Percentiles rank a stretch among this genome's conserved stretches.
These are phyloP conservation scores for Melikaiella ostensackeni DNA, from an alignment of 2,888 invertebrate species.

Conservation along the genomic window DNA sequence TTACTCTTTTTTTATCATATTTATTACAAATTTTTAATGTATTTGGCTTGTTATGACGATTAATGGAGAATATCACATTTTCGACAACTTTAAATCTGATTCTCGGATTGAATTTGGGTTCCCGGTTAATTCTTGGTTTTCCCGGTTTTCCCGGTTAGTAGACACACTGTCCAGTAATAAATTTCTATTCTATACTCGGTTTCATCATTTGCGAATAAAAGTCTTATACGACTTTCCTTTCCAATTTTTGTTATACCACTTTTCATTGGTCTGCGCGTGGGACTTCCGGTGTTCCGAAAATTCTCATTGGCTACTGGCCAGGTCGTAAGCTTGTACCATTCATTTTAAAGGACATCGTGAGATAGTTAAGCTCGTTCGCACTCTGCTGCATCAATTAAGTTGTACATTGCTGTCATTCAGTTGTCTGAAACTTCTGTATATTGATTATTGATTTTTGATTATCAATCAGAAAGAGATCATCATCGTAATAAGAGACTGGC, in stretches of 20 bases:
- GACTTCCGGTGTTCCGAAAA: neutral
- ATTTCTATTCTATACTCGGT: neutral
- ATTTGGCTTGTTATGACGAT: no score
- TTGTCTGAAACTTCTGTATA: neutral
- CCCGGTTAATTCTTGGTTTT: no score
- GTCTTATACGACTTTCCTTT: neutral
- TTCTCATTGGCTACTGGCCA: conserved; percentile 39
- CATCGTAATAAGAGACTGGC: neutral
- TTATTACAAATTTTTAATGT: no score
- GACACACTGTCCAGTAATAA: no score
- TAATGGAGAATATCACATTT: no score
- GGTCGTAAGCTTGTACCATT: conserved; percentile 36
- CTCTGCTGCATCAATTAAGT: conserved; percentile 41
- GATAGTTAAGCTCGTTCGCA: conserved; percentile 32
- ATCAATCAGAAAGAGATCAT: neutral
- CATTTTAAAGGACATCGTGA: conserved; percentile 36
- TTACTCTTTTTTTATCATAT: no score
- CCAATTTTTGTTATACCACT: neutral
- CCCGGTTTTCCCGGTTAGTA: no score
- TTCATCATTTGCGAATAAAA: neutral
- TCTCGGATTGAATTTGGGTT: no score
- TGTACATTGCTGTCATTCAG: neutral
- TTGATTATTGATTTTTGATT: conserved; percentile 16
- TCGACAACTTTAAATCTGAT: no score
- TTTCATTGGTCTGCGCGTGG: conserved; percentile 3